Evolutionary conservation across 1,140 invertebrate genomes (phyloP), one percentile per base, ranked within the genome.

Genomic region (Pogonus chalceus): DNA sequence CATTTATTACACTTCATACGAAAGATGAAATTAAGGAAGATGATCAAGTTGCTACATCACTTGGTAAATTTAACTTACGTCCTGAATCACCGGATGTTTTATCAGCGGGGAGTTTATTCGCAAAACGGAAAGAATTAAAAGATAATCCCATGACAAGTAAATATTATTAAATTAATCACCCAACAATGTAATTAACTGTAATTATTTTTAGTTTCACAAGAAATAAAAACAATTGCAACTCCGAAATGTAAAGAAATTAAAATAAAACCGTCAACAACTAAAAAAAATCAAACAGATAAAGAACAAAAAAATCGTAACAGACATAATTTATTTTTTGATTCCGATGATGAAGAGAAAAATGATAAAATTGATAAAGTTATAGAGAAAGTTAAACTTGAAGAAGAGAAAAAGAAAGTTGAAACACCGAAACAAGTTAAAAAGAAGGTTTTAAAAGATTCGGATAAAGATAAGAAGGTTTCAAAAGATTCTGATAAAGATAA

Each of bases 1-100:
- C 85, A 1, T 92, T 92, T 66, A 76, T 92, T 23, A 85, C 82
- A 60, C 71, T 90, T 9, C 79, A 80, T 63, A 74, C 78, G 21
- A 69, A 69, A 21, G 68, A 72, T 37, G 58, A 21, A 49, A 43
- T 51, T 23, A 65, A 65, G 18, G 9, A 39, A 0, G 60, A 64
- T 31, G 26, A 37, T n/a, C 57, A 54, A 51, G 60, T 55, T 22
- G 54, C 55, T 16, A 58, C 47, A 51, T 53, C 35, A 58, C 62
- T 83, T 26, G 81, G 80, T 23, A 72, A 74, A 39, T 85, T 88
- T 59, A 71, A 68, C n/a, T 57, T 89, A 9, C 82, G 82, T 61
- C 69, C 72, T 22, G 68, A 71, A 35, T 79, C 78, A 1, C 76
- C 77, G 0, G 78, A 76, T 55, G 52, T 61, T 26, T 60, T 72